Conservation (phyloP, 2,888 invertebrate genomes). For the Dione vanillae region DNA sequence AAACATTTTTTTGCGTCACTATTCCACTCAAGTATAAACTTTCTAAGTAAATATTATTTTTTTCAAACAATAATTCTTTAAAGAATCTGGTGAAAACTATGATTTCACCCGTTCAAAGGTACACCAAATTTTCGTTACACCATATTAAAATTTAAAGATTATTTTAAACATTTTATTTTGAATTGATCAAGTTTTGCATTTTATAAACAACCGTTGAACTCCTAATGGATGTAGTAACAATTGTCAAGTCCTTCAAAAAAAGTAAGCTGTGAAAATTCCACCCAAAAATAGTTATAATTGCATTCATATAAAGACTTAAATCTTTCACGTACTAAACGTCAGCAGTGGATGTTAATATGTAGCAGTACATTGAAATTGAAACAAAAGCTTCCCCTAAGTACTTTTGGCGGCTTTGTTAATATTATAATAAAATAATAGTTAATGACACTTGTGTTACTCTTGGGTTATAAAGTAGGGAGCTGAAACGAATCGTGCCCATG, state of each 20-base stretch:
- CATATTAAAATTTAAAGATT: neutral
- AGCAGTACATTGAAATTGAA: slow-evolving; percentile 70
- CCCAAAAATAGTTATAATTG: slow-evolving; percentile 33
- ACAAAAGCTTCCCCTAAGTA: slow-evolving; percentile 73
- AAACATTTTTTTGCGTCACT: no score
- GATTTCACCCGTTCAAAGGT: neutral
- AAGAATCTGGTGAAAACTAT: no score
- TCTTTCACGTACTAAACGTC: slow-evolving; percentile 26
- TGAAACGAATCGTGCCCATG: slow-evolving; percentile 61
- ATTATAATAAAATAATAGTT: slow-evolving; percentile 76
- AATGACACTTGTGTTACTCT: slow-evolving; percentile 71
- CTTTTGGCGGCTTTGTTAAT: slow-evolving; percentile 73
- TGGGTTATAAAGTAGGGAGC: slow-evolving; percentile 62
- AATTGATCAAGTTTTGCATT: slow-evolving; percentile 13
- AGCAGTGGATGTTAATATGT: slow-evolving; percentile 36
- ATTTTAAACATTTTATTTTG: neutral
- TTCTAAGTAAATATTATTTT: no score
- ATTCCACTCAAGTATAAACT: no score
- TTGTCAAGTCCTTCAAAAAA: slow-evolving; percentile 52
- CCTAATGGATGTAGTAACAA: slow-evolving; percentile 64
- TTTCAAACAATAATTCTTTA: no score
- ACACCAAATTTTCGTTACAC: neutral
- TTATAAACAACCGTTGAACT: slow-evolving; percentile 51
- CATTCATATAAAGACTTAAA: slow-evolving; percentile 33
- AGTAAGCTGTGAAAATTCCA: slow-evolving; percentile 1